Evolutionary conservation across 2,888 invertebrate species (phyloP).

Genomic region (Tolmerus cingulatus): DNA sequence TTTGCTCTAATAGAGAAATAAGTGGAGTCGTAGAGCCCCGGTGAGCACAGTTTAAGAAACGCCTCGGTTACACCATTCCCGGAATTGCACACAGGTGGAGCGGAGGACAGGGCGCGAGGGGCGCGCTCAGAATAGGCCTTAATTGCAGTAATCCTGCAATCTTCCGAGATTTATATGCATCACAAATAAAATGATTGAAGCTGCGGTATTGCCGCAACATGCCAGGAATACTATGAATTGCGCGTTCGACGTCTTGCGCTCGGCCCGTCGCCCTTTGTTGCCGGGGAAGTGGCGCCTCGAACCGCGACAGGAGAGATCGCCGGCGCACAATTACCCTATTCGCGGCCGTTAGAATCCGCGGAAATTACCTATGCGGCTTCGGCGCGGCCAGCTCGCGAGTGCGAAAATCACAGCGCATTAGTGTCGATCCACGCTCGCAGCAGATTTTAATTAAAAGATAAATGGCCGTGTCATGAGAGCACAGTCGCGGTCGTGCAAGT

Average conservation of each 20-base stretch:
- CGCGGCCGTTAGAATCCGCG: conserved; percentile 13
- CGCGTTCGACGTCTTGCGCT: neutral
- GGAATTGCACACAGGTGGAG: neutral
- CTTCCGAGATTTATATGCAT: conserved; percentile 22
- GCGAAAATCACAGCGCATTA: conserved; percentile 43
- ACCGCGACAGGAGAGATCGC: conserved; percentile 45
- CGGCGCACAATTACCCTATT: conserved; percentile 46
- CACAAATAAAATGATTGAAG: conserved; percentile 2
- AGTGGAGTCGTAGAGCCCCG: neutral
- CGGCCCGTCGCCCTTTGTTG: neutral
- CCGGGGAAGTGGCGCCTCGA: conserved; percentile 29
- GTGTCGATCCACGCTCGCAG: conserved; percentile 40
- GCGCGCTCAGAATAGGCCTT: neutral
- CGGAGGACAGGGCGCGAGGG: neutral
- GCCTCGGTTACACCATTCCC: neutral
- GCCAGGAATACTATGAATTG: conserved; percentile 2
- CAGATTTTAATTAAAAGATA: conserved; percentile 47
- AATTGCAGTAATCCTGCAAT: conserved; percentile 20
- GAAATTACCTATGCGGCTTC: neutral
- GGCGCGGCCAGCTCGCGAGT: neutral
- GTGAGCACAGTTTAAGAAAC: neutral
- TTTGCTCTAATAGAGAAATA: neutral
- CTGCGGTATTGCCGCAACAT: neutral
- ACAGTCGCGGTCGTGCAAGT: neutral
- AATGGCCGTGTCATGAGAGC: conserved; percentile 19